Evolutionary conservation across 2,113 vertebrate species (phyloP).

Genomic region (Dicaeum eximium): DNA sequence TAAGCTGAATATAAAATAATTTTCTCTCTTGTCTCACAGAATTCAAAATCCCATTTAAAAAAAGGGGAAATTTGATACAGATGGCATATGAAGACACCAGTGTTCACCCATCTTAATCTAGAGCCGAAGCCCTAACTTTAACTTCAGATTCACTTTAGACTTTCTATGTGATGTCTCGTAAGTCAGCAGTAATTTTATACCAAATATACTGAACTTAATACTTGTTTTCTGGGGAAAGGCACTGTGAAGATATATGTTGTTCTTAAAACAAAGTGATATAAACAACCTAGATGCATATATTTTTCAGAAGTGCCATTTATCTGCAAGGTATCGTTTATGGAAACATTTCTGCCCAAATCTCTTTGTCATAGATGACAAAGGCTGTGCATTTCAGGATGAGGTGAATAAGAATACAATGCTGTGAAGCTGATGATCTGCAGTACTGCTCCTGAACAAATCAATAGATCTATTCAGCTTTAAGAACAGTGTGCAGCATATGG

Average conservation of each 20-base stretch:
- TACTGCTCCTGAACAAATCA: background rate
- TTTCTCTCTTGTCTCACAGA: background rate
- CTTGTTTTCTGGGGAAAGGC: background rate
- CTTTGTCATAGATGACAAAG: background rate
- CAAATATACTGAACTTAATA: background rate
- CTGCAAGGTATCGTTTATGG: background rate
- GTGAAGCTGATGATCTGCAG: background rate
- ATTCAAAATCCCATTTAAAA: background rate
- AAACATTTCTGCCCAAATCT: background rate
- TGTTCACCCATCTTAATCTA: background rate
- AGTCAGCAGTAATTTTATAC: background rate
- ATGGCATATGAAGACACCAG: background rate
- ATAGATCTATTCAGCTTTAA: background rate
- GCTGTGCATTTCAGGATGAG: background rate
- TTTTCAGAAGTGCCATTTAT: background rate
- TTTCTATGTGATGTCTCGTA: background rate
- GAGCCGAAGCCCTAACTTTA: background rate
- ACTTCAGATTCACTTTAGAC: background rate
- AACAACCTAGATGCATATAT: background rate
- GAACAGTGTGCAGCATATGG: background rate
- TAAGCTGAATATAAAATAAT: background rate
- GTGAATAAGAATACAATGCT: background rate
- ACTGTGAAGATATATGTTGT: background rate
- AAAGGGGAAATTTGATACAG: accelerated
- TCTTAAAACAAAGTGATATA: background rate